Conservation (phyloP, 2,888 invertebrate genomes). For the Nesidiocoris tenuis region DNA sequence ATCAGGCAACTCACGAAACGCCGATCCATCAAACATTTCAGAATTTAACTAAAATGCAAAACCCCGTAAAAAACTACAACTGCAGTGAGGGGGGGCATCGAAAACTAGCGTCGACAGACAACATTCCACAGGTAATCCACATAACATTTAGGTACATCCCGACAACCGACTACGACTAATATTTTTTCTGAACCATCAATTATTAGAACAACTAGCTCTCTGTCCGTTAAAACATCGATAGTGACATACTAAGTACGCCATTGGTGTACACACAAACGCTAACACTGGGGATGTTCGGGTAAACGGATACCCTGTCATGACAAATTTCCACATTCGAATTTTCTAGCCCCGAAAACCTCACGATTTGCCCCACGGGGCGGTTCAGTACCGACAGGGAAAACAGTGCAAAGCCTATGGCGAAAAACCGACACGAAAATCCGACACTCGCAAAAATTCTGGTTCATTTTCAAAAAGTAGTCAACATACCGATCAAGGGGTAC, state of each 20-base stretch:
- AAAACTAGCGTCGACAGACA: background rate
- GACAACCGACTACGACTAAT: background rate
- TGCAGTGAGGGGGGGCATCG: background rate
- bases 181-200: background rate
- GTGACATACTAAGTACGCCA: background rate
- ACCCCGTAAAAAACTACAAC: background rate
- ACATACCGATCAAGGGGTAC: too few species aligned
- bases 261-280: background rate
- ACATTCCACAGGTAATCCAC: background rate
- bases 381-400: too few species aligned
- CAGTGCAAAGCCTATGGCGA: too few species aligned
- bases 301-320: slow-evolving; percentile 35
- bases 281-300: background rate
- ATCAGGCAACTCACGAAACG: too few species aligned
- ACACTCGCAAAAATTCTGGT: too few species aligned
- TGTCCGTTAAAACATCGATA: background rate
- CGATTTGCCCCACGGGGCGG: too few species aligned
- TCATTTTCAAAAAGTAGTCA: too few species aligned
- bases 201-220: background rate
- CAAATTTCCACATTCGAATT: background rate
- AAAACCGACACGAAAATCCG: too few species aligned
- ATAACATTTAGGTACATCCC: background rate
- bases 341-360: background rate
- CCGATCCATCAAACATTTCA: too few species aligned
- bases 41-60: background rate